Evolutionary conservation across 2,113 vertebrate species (phyloP), one percentile per base, ranked within the genome.

Genomic region (Pterocles orientalis): DNA sequence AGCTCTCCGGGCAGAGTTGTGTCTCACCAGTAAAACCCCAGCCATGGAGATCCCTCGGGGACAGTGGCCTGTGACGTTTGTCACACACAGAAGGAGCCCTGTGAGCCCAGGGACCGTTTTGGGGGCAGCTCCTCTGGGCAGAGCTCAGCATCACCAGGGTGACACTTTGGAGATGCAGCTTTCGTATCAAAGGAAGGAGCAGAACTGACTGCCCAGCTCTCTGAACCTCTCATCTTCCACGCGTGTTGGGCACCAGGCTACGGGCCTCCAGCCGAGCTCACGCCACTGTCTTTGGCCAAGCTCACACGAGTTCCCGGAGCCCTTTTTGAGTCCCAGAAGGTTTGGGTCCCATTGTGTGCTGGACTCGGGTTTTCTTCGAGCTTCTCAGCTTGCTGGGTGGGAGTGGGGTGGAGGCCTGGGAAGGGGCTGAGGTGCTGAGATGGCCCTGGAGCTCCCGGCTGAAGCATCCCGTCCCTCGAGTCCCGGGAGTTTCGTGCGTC

Each of bases 31-130:
- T 24, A 9, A 65, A 91, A 48, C 10, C 31, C 34, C 10, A 86
- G 57, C 86, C 88, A 76, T 75, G 68, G 51, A 82, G 28, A 58
- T 73, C 68, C 64, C 72, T 91, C 9, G 2, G 88, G 64, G 68
- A 60, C 0, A 0, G 2, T 71, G 57, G 53, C 58, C 48, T 3
- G 1, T 91, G 86, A 13, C 0, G 0, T 71, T 68, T 90, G 65
- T 45, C 41, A 54, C 29, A 34, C 70, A 18, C 2, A 3, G 64
- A 87, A 86, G 71, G 48, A 95, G 29, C 31, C 53, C 53, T 39
- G 9, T 0, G 1, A 56, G 43, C 36, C 19, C 15, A 14, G 64
- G 33, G 79, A 53, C 54, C 0, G 0, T 60, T 58, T 12, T 4
- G 6, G 51, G 23, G 60, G 4, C 3, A 2, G 24, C 29, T 90